Percentiles rank a stretch among this genome's conserved stretches.
These are phyloP conservation scores for Turritopsis dohrnii DNA, from an alignment of 30 jellyfish, hydroid and myxozoan species.

Conservation along the genomic window DNA sequence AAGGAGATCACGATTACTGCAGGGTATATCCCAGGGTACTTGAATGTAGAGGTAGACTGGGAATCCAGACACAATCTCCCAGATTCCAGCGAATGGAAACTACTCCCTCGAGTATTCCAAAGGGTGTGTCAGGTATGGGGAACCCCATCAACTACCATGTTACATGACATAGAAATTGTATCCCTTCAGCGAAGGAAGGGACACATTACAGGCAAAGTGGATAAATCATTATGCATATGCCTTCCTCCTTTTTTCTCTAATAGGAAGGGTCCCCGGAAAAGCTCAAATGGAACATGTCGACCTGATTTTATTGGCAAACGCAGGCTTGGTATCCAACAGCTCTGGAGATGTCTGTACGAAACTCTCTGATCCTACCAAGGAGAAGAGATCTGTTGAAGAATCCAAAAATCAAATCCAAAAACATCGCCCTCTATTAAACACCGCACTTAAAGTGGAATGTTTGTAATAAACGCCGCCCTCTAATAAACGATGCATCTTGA, in stretches of 20 bases:
- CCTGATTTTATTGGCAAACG: slow-evolving; percentile 23
- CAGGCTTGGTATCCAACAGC: slow-evolving; percentile 33
- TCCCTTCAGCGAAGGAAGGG: slow-evolving; percentile 34
- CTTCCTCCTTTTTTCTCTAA: slow-evolving; percentile 25
- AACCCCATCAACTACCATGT: slow-evolving; percentile 10
- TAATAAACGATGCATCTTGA: no score
- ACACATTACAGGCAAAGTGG: slow-evolving; percentile 32
- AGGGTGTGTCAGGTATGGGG: slow-evolving; percentile 31
- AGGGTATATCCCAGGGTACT: slow-evolving; percentile 24
- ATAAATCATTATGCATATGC: slow-evolving; percentile 18
- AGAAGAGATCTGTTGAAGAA: no score
- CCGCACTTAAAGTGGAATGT: no score
- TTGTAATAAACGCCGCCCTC: no score
- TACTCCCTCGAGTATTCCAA: slow-evolving; percentile 26
- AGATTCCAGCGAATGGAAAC: slow-evolving; percentile 49
- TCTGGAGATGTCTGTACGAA: slow-evolving; percentile 28
- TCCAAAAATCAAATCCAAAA: no score
- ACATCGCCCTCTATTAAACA: no score
- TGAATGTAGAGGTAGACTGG: slow-evolving; percentile 39
- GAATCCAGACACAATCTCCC: slow-evolving; percentile 26
- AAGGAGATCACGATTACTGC: neutral
- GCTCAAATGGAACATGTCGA: slow-evolving; percentile 10
- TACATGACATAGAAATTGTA: slow-evolving; percentile 33
- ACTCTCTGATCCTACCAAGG: no score
- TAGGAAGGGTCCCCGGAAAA: slow-evolving; percentile 24